These are phyloP conservation scores for Columbina picui DNA, from an alignment of 2,113 vertebrate genomes.

Conservation along the genomic window DNA sequence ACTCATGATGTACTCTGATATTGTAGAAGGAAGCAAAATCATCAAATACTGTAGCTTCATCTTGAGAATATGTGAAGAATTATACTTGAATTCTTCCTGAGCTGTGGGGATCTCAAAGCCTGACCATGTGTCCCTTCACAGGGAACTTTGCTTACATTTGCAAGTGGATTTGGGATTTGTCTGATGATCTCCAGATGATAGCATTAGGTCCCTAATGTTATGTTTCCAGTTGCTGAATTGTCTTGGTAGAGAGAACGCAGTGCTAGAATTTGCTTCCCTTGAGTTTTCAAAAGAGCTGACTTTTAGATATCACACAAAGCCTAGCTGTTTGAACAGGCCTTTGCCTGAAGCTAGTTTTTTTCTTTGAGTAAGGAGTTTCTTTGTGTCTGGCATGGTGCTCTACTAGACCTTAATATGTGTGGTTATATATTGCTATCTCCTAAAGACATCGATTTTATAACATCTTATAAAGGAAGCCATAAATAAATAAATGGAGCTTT, in stretches of 20 bases:
- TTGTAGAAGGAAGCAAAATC: neutral
- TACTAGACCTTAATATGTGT: slow-evolving; percentile 1
- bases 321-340: slow-evolving; percentile 5
- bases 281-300: slow-evolving; percentile 25
- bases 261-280: neutral
- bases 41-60: neutral
- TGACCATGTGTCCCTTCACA: neutral
- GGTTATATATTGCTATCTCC: slow-evolving; percentile 13
- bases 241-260: neutral
- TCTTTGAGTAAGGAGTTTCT: slow-evolving; percentile 23
- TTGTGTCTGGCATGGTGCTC: neutral
- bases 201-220: neutral
- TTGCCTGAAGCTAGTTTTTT: slow-evolving; percentile 19
- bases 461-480: slow-evolving; percentile 34
- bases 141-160: neutral
- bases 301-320: neutral
- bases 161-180: neutral
- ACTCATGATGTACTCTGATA: slow-evolving; percentile 16
- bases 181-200: neutral
- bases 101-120: neutral
- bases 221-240: neutral
- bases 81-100: neutral
- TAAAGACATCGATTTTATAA: neutral
- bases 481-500: slow-evolving; percentile 54
- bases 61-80: neutral